Base-by-base conservation (phyloP, 2,113 vertebrate species). In the Catagonus wagneri region DNA sequence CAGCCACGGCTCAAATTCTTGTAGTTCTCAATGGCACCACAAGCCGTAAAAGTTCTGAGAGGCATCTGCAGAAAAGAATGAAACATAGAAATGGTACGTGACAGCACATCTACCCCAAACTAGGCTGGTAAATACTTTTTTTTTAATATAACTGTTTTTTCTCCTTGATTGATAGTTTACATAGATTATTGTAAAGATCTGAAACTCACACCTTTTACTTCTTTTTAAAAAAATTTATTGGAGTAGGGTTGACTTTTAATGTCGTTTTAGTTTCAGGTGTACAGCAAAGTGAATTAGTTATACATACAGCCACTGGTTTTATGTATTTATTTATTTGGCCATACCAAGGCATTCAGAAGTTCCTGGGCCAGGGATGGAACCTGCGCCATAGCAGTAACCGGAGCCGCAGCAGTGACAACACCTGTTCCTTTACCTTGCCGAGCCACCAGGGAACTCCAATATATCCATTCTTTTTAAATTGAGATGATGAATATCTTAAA, bases 401-500 rank as follows among this genome's bases (percentile, higher is more conserved):
- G 44, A 44, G 44, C 44, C 44, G 8, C 44, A 44, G 44, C 44
- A 44, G 44, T 44, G 44, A 44, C 44, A 44, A 44, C 44, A 44
- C 44, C 44, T 6, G 44, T 6, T 44, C 44, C 44, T 44, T 44
- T 44, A 44, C 44, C 44, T 44, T 44, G 44, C 44, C 8, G 8
- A 44, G 44, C 44, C 44, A 44, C 44, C 44, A 44, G 44, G 44
- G 44, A 44, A 44, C 44, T 44, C 44, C 44, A 44, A 44, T 44
- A 44, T 44, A 44, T 44, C 44, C 44, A 44, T 44, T 44, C 44
- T 44, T 44, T 44, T 44, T 93, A 96, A 98, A 90, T 56, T 44
- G 54, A 98, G 81, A 91, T 68, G 63, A 95, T 85, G 65, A 90
- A n/a, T 96, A 97, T 95, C 94, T 94, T 52, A 63, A 94, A 86